phyloP scores from a whole-genome alignment of 92 coral and sea anemone genomes.

The Anthopleura xanthogrammica region DNA sequence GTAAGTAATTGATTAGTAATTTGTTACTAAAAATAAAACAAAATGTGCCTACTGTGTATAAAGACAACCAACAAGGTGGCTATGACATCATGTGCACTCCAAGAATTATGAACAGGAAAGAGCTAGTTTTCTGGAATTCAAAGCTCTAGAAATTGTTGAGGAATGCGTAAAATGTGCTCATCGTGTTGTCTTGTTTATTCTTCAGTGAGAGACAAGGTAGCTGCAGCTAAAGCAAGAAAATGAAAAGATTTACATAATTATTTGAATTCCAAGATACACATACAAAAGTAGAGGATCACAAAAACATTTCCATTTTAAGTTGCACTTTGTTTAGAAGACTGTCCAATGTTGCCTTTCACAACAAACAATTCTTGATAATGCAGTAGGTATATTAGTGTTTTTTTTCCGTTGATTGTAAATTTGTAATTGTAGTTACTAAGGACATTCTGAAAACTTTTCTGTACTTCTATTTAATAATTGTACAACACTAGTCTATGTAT shows the following conservation, averaged over 20 bases:
- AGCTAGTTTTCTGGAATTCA: too few species aligned
- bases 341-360: background rate
- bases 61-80: too few species aligned
- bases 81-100: too few species aligned
- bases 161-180: background rate
- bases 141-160: too few species aligned
- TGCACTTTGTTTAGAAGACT: background rate
- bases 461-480: background rate
- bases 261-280: background rate
- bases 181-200: background rate
- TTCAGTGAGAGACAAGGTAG: conserved; percentile 18
- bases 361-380: too few species aligned
- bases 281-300: background rate
- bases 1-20: conserved; percentile 22
- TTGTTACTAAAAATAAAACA: too few species aligned
- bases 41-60: too few species aligned
- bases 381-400: too few species aligned
- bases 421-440: background rate
- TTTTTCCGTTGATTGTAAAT: background rate
- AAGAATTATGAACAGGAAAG: too few species aligned
- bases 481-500: too few species aligned
- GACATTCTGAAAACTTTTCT: background rate
- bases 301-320: background rate
- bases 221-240: conserved; percentile 5
- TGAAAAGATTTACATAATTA: background rate